Evolutionary conservation across 2,888 invertebrate species (phyloP), one percentile per base, ranked within the genome.

Genomic region (Drosophila lutescens): DNA sequence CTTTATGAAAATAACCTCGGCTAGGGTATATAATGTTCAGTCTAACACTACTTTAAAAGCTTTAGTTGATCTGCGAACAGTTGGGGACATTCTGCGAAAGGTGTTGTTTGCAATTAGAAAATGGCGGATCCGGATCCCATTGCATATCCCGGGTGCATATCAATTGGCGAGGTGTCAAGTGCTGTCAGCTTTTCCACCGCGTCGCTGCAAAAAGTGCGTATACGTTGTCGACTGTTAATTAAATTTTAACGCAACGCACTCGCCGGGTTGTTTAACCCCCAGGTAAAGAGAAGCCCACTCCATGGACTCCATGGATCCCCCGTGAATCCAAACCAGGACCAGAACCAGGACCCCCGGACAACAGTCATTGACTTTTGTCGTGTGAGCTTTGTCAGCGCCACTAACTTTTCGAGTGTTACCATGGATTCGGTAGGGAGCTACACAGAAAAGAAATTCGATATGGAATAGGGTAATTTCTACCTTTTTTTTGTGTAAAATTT

Each of bases 161-260:
- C 57, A 57, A 60, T 58, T 58, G 46, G 46, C 46, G 23, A 61
- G 36, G 44, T 58, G 59, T 30, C 61, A 61, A 46, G 59, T 20
- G 20, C 12, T 41, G 41, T 15, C 20, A 50, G 32, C 50, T 50
- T 34, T 17, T 12, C 20, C 26, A 26, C 50, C 34, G 13, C 34
- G 17, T 50, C 2, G 32, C 6, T 63, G 41, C 8, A 66, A 68
- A 68, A 68, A 68, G 74, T 84, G 80, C 79, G 79, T 80, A 73
- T 53, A 30, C 30, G 15, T 1, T 69, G 69, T 47, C 34, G 66
- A 58, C 57, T 72, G 58, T 86, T 86, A 86, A 81, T 82, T 82
- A 80, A 68, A 82, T 77, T 86, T 86, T 74, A 86, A 76, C 80
- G 83, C 80, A 82, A 74, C 83, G 65, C 69, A 65, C 79, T 80